These are phyloP conservation scores for Agrotis segetum DNA, from an alignment of 2,888 invertebrate genomes.

Conservation along the genomic window DNA sequence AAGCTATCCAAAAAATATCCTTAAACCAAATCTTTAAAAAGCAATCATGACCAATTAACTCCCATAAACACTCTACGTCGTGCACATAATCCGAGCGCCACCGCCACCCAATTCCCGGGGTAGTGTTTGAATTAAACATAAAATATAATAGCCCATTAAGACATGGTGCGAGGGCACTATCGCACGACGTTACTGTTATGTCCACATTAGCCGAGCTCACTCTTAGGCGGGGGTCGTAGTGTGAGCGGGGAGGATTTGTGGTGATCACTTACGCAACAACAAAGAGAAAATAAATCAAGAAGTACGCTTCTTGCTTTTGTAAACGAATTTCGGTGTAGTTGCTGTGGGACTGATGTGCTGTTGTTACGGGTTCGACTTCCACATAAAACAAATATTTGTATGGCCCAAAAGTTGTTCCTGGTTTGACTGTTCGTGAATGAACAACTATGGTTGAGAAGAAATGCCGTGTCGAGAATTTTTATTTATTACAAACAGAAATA, in stretches of 20 bases:
- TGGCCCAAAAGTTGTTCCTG: too few species aligned
- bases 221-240: conserved; percentile 26
- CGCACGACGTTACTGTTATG: conserved; percentile 78
- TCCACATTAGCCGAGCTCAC: conserved; percentile 63
- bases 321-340: too few species aligned
- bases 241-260: conserved; percentile 27
- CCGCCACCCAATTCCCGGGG: conserved; percentile 58
- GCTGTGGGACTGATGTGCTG: too few species aligned
- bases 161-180: conserved; percentile 71
- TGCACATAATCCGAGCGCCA: conserved; percentile 47
- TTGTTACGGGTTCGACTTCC: too few species aligned
- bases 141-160: conserved; percentile 83
- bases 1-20: neutral
- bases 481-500: too few species aligned
- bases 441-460: too few species aligned
- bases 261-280: neutral
- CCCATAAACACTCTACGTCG: conserved; percentile 18
- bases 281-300: neutral
- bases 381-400: too few species aligned
- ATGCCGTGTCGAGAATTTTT: too few species aligned
- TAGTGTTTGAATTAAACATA: conserved; percentile 73
- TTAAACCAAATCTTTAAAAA: conserved; percentile 5
- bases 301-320: too few species aligned
- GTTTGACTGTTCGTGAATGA: too few species aligned
- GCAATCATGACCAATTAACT: conserved; percentile 44